Base-by-base conservation (phyloP, 2,888 invertebrate genomes). In the Clostera curtula region DNA sequence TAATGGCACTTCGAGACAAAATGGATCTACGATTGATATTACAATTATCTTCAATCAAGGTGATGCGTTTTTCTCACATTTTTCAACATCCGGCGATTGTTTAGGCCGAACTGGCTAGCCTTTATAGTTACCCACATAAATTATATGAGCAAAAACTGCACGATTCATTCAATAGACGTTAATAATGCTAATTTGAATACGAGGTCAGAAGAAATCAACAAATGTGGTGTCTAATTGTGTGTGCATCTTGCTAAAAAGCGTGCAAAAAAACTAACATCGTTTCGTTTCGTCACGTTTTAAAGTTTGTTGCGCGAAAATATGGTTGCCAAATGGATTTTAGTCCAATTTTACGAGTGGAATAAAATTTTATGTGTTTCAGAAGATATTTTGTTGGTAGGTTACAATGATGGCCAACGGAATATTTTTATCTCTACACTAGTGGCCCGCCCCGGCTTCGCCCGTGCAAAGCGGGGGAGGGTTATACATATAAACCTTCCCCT, bases 61-160 rank as follows among this genome's bases (percentile, higher is more conserved):
- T 45, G 45, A 39, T 49, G 43, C 48, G 49, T 58, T 58, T 60
- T 63, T 62, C 63, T 67, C 68, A 68, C 65, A 71, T 68, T 64
- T 57, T 56, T 50, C 46, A 49, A 66, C 68, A 64, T 73, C 74
- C 79, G 77, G 39, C 64, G 59, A 76, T 79, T 76, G 76, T 76
- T 48, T 57, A 49, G 34, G 23, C 31, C 23, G 19, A 5, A 19
- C 36, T 7, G 40, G 36, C 20, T 27, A 37, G 40, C 39, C 49
- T 51, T 51, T 49, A 46, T 40, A 50, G 40, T 41, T 44, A 40
- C 46, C 43, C 49, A 47, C 49, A 49, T 50, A 47, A 49, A 46
- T 44, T 38, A 43, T 25, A 39, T 20, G 43, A 43, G 46, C 49
- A 58, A 59, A 61, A 62, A 56, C 35, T 43, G 24, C 33, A 43